These are phyloP conservation scores for Halcyon chelicuti DNA, from an alignment of 2,797 vertebrate species.

Conservation along the genomic window DNA sequence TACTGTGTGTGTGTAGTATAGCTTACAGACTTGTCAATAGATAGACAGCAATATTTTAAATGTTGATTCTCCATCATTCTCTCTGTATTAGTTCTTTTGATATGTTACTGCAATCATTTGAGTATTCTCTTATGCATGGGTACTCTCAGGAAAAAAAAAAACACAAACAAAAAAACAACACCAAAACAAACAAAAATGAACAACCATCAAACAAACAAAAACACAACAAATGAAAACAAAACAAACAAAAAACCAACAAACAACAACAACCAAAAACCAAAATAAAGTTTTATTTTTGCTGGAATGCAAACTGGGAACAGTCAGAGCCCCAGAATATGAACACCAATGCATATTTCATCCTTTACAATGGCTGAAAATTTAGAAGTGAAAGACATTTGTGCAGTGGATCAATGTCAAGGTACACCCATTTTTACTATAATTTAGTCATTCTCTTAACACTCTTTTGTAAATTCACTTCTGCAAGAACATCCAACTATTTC, in stretches of 20 bases:
- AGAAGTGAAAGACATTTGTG: background rate
- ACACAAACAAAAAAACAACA: background rate
- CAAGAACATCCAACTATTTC: slow-evolving; percentile 2
- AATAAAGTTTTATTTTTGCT: background rate
- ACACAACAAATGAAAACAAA: background rate
- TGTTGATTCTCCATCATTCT: background rate
- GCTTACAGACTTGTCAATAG: background rate
- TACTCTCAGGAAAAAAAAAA: background rate
- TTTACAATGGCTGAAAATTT: background rate
- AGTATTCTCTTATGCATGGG: background rate
- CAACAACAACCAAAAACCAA: too few relatives aligned
- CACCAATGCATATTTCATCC: background rate
- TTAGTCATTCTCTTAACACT: background rate
- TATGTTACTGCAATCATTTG: background rate
- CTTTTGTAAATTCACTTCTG: slow-evolving; percentile 20
- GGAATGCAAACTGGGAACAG: background rate
- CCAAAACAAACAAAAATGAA: background rate
- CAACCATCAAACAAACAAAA: background rate
- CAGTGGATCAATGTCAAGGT: background rate
- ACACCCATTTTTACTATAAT: background rate
- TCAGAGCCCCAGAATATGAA: background rate
- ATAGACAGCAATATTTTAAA: background rate
- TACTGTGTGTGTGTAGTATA: accelerated
- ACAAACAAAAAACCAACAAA: background rate
- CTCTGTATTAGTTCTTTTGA: background rate